phyloP scores from a whole-genome alignment of 2,888 invertebrate genomes.

The Xylota sylvarum region DNA sequence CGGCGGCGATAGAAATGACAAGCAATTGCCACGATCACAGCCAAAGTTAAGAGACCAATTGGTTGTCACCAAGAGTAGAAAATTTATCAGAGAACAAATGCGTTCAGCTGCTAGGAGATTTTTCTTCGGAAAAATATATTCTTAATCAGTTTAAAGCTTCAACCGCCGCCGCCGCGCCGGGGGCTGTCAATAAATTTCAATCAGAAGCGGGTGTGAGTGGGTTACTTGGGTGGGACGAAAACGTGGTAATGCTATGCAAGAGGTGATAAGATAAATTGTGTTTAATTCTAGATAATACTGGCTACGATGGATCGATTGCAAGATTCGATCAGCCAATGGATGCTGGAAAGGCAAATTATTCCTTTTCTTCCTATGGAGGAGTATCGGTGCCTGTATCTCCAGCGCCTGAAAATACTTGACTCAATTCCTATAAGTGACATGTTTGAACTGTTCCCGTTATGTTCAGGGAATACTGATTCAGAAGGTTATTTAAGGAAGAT shows the following conservation, averaged over 20 bases:
- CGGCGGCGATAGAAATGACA: constrained; percentile 51
- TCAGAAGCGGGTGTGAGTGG: constrained; percentile 20
- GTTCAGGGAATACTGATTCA: too few relatives aligned
- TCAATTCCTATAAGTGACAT: too few relatives aligned
- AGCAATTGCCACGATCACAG: constrained; percentile 59
- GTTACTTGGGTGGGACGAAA: constrained; percentile 11
- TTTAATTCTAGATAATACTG: too few relatives aligned
- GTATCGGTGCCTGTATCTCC: too few relatives aligned
- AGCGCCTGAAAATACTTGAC: too few relatives aligned
- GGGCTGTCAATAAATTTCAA: constrained; percentile 68
- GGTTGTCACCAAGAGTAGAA: constrained; percentile 55
- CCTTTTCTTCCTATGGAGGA: too few relatives aligned
- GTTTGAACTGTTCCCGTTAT: too few relatives aligned
- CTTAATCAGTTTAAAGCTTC: constrained; percentile 61
- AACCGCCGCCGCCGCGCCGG: background rate
- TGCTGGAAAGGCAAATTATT: too few relatives aligned
- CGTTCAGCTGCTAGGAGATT: constrained; percentile 69
- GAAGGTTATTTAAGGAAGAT: too few relatives aligned
- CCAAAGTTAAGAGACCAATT: constrained; percentile 71
- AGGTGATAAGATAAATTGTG: constrained; percentile 34
- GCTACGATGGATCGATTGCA: too few relatives aligned
- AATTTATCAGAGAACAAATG: constrained; percentile 74
- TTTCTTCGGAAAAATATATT: constrained; percentile 43
- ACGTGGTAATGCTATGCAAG: background rate
- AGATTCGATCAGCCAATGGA: too few relatives aligned